Base-by-base conservation (phyloP, 2,888 invertebrate genomes). In the Helleia helle region DNA sequence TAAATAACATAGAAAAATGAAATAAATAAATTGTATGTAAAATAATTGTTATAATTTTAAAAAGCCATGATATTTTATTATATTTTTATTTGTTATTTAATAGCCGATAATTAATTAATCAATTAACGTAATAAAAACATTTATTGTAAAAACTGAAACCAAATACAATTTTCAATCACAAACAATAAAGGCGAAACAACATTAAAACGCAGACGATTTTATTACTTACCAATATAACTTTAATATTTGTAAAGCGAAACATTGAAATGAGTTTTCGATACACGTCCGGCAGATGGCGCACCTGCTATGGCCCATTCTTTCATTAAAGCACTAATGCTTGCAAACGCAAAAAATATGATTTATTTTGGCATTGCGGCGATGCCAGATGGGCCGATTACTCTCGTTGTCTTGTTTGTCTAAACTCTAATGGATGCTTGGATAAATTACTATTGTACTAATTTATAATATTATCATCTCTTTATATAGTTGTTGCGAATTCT, bases 321-420 rank as follows among this genome's bases (percentile, higher is more conserved):
- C 34, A 34, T 34, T 34, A 31, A 11, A 31, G 31, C 31, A 34
- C 22, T 22, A 34, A 34, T 34, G 34, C 34, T 34, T 34, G 34
- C 25, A 46, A 42, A 48, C 34, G 40, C n/a, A 42, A 47, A 49
- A 43, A 40, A 36, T 36, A 43, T 45, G 45, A 47, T 47, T 45
- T 49, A 49, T 49, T 36, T 29, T 28, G 42, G 43, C 30, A 42
- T 45, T 45, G 47, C 41, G 39, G 31, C 39, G 34, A 24, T 37
- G 44, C 48, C 50, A 50, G 50, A 48, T 48, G 50, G 41, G 48
- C 46, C 50, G 50, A 50, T 50, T 50, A 50, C 48, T 50, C 50
- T 50, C 50, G 48, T 46, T 46, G 42, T 34, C 49, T 46, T 50
- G 53, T 51, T 50, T 50, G 45, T 50, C 51, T n/a, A n/a, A n/a